These are phyloP conservation scores for Sinocyclocheilus maitianheensis DNA, from an alignment of 2,113 vertebrate species.

Conservation along the genomic window DNA sequence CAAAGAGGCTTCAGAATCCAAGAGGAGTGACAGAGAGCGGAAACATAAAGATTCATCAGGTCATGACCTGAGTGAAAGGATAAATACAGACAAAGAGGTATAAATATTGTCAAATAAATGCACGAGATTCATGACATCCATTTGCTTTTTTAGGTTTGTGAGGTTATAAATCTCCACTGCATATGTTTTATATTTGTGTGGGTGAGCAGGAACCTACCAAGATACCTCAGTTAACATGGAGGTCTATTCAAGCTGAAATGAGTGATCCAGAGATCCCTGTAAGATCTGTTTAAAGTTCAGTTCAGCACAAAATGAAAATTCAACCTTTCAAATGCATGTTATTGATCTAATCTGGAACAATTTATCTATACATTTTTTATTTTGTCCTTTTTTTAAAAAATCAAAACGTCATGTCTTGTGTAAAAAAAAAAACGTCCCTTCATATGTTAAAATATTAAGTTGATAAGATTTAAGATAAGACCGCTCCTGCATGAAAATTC, in stretches of 20 bases:
- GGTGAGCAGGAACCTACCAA: slow-evolving; percentile 47
- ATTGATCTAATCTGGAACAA: not conserved
- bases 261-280: slow-evolving; percentile 60
- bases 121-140: not conserved
- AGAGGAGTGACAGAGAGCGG: slow-evolving; percentile 21
- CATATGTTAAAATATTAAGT: not conserved
- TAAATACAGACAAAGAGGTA: slow-evolving; percentile 68
- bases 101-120: slow-evolving; percentile 5
- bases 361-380: not conserved
- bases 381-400: too few species aligned
- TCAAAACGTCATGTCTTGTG: too few species aligned
- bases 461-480: too few species aligned
- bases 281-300: slow-evolving; percentile 47
- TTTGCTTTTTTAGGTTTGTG: slow-evolving; percentile 1
- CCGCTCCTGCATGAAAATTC: not conserved
- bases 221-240: slow-evolving; percentile 34
- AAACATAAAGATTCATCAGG: slow-evolving; percentile 41
- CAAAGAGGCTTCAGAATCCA: slow-evolving; percentile 59
- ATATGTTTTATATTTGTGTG: slow-evolving; percentile 13
- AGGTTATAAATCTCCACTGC: not conserved
- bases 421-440: too few species aligned
- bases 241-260: slow-evolving; percentile 34
- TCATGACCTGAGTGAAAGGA: slow-evolving; percentile 41
- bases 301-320: not conserved
- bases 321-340: not conserved